Evolutionary conservation across 2,113 vertebrate genomes (phyloP).

Genomic region (Pavo muticus): DNA sequence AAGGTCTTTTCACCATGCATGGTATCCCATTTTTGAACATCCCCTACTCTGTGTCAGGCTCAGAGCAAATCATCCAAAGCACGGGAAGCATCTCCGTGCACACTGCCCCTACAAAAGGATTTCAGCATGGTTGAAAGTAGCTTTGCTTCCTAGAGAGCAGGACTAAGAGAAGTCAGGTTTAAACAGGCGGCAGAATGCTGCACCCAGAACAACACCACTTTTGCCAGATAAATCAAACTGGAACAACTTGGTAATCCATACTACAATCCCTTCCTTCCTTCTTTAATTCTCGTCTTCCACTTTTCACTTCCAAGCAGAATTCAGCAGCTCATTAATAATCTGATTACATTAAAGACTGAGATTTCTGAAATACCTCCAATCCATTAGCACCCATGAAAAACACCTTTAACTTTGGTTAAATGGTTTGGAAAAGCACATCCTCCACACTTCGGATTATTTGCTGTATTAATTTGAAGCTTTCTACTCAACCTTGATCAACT

Average conservation of each 20-base stretch:
- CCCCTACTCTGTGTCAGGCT: background rate
- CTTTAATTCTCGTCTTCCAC: background rate
- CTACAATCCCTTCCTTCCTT: background rate
- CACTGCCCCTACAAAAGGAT: background rate
- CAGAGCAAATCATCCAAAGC: background rate
- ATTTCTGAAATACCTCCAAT: background rate
- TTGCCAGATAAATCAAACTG: background rate
- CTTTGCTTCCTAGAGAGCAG: background rate
- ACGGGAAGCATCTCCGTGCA: background rate
- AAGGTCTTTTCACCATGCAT: background rate
- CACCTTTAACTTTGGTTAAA: background rate
- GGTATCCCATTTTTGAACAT: background rate
- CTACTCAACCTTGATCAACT: background rate
- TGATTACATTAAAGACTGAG: background rate
- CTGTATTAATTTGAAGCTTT: background rate
- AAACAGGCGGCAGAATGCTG: background rate
- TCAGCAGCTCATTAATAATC: background rate
- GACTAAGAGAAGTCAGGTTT: background rate
- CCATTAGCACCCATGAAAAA: background rate
- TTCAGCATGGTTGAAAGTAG: background rate
- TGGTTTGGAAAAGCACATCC: background rate
- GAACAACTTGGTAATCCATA: background rate
- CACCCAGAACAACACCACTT: accelerated
- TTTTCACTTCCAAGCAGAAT: conserved; percentile 27
- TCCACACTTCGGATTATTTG: background rate